phyloP scores from a whole-genome alignment of 2,113 vertebrate species.

The Fulica atra region DNA sequence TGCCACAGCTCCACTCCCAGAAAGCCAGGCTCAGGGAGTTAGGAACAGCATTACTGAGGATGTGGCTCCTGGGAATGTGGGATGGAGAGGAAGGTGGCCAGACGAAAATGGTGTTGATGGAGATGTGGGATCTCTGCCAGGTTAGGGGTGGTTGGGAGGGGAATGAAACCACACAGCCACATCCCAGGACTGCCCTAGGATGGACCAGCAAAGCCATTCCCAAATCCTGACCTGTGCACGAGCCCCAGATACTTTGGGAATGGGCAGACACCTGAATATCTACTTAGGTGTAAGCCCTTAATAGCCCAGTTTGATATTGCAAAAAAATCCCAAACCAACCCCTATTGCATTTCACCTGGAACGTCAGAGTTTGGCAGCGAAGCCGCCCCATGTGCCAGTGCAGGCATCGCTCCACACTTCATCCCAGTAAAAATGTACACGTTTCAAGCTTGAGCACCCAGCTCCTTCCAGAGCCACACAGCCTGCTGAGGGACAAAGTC shows the following conservation, averaged over 20 bases:
- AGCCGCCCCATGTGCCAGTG: fast-evolving
- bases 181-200: not conserved
- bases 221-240: not conserved
- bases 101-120: not conserved
- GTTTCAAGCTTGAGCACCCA: not conserved
- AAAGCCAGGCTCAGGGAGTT: not conserved
- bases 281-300: not conserved
- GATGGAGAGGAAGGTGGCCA: not conserved
- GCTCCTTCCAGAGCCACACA: not conserved
- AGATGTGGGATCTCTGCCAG: not conserved
- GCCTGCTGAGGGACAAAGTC: not conserved
- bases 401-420: not conserved
- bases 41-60: no score
- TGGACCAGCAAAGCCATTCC: not conserved
- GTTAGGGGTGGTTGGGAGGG: fast-evolving
- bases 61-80: not conserved
- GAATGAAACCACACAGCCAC: not conserved
- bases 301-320: not conserved
- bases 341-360: not conserved
- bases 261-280: not conserved
- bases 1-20: not conserved
- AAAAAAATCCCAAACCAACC: not conserved
- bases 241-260: not conserved
- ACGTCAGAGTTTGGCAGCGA: not conserved
- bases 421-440: fast-evolving